These are phyloP conservation scores for Haliaeetus leucogaster DNA, from an alignment of 2,113 vertebrate genomes.

Conservation along the genomic window DNA sequence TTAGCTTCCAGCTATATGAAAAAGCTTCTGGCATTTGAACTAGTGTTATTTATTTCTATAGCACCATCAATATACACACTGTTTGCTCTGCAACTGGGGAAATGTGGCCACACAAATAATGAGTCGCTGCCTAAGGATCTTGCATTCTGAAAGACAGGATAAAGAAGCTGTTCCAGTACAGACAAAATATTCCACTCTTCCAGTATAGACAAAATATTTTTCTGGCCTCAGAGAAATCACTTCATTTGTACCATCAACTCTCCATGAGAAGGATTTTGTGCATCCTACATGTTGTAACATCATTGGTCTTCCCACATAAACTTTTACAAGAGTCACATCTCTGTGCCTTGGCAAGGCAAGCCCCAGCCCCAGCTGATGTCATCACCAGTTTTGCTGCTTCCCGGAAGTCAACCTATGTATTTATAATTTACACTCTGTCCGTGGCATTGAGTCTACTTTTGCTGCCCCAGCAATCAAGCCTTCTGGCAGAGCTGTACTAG, in stretches of 20 bases:
- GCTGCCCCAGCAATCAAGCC: not conserved
- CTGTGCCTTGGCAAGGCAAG: not conserved
- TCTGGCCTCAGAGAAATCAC: not conserved
- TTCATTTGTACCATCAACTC: not conserved
- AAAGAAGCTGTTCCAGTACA: not conserved
- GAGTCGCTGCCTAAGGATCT: not conserved
- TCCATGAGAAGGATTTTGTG: not conserved
- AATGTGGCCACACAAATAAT: not conserved
- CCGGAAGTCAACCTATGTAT: not conserved
- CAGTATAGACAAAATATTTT: not conserved
- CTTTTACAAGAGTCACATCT: not conserved
- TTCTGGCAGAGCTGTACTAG: not conserved
- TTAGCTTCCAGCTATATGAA: constrained; percentile 12
- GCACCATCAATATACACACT: not conserved
- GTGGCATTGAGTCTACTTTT: not conserved
- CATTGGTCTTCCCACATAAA: not conserved
- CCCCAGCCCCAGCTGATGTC: not conserved
- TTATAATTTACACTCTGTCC: not conserved
- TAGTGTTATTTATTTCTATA: not conserved
- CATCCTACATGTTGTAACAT: not conserved
- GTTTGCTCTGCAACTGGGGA: not conserved
- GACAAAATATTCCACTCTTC: not conserved
- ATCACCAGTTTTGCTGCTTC: not conserved
- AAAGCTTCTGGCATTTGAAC: not conserved
- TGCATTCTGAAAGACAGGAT: not conserved